phyloP scores from a whole-genome alignment of 2,797 vertebrate genomes.

The Sorex maritimensis region DNA sequence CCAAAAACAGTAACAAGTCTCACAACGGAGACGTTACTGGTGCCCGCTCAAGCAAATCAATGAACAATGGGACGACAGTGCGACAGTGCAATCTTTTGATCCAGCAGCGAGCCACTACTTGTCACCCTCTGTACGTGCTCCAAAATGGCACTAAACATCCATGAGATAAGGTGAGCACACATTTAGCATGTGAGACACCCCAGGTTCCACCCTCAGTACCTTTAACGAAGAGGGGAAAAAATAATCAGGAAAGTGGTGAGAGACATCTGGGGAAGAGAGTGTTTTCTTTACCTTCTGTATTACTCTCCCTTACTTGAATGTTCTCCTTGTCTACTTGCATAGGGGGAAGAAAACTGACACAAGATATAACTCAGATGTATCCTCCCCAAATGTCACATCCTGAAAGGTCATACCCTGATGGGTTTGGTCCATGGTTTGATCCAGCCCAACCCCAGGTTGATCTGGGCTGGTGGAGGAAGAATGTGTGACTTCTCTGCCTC shows the following conservation, averaged over 20 bases:
- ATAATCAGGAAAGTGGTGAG: neutral
- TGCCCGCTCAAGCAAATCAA: too few relatives aligned
- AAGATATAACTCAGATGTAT: neutral
- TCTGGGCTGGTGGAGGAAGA: neutral
- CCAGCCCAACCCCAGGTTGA: too few relatives aligned
- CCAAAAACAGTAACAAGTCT: too few relatives aligned
- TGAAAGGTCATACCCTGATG: too few relatives aligned
- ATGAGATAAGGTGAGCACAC: too few relatives aligned
- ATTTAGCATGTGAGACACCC: too few relatives aligned
- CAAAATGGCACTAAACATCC: neutral
- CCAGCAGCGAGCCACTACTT: neutral
- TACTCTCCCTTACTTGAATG: neutral
- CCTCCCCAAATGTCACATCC: neutral
- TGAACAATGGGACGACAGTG: too few relatives aligned
- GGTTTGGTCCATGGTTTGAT: too few relatives aligned
- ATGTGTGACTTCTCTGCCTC: neutral
- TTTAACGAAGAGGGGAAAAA: too few relatives aligned
- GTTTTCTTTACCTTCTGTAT: neutral
- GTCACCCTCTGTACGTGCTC: accelerated
- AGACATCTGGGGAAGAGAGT: accelerated
- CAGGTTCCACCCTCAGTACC: too few relatives aligned
- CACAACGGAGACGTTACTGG: too few relatives aligned
- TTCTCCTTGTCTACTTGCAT: neutral
- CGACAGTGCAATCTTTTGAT: neutral
- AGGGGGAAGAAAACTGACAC: neutral